Conservation (phyloP, 2,113 vertebrate species). For the Nerophis ophidion region DNA sequence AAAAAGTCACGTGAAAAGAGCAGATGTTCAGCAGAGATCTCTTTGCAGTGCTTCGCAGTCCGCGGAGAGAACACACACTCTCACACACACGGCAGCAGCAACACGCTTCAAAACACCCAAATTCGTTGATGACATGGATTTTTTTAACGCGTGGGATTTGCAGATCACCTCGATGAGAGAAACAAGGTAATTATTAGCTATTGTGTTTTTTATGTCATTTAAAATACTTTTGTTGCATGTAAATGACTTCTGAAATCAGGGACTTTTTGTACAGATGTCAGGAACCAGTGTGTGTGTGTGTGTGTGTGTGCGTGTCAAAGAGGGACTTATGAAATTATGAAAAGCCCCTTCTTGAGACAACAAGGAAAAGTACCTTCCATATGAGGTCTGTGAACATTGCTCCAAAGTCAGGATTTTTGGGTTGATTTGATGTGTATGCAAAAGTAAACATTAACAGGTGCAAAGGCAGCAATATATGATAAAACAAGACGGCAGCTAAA, state of each 20-base stretch:
- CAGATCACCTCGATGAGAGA: neutral
- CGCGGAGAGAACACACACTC: constrained; percentile 38
- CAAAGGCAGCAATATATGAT: too few species aligned
- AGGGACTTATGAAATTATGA: too few species aligned
- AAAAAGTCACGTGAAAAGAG: constrained; percentile 84
- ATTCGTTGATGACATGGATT: neutral
- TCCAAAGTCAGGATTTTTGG: too few species aligned
- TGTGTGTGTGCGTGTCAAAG: constrained; percentile 3
- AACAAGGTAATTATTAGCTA: constrained; percentile 36
- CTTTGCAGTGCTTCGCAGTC: constrained; percentile 43
- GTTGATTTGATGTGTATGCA: too few species aligned
- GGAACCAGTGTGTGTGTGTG: neutral
- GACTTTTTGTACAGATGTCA: neutral
- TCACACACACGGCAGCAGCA: neutral
- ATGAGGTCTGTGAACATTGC: too few species aligned
- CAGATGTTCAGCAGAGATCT: constrained; percentile 79
- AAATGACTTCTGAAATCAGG: neutral
- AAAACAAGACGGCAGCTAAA: too few species aligned
- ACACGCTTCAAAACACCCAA: neutral
- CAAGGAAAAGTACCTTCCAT: too few species aligned
- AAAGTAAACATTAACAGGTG: too few species aligned
- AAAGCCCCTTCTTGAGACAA: too few species aligned
- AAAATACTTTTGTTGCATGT: neutral
- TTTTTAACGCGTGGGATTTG: neutral
- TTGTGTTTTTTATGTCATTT: neutral